Base-by-base conservation (phyloP, 2,797 vertebrate genomes). In the Lateolabrax maculatus region DNA sequence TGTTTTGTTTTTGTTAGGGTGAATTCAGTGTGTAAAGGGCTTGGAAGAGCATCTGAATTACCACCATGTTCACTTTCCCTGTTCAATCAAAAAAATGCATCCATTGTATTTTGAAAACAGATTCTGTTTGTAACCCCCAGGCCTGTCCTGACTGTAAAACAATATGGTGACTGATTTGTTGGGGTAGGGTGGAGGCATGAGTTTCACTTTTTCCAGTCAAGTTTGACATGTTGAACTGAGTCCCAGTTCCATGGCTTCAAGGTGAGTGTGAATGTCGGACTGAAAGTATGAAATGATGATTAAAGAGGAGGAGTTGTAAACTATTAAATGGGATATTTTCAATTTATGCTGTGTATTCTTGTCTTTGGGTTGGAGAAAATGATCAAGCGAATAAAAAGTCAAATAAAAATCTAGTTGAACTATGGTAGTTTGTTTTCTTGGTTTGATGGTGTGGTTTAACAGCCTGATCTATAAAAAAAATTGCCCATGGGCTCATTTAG, bases 301-400 rank as follows among this genome's bases (percentile, higher is more conserved):
- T 92, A 87, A 94, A 93, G 84, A 96, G 95, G 95, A 96, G 93
- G 88, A 93, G 95, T 94, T 97, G 96, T 98, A 97, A 96, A 97
- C 96, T 96, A 96, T 96, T 97, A 97, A 95, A 97, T 97, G 97
- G 97, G 96, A 97, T 97, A 97, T 97, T 97, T 98, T 99, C 96
- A 97, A 97, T 95, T 96, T 97, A 96, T 98, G 97, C 96, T 98
- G 96, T 98, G 96, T 98, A 96, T 97, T 95, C 96, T 97, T 97
- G 98, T 98, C 96, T 98, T 98, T 98, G 96, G 97, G 97, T 98
- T 98, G 97, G 97, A 97, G 93, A 97, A 97, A 97, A 97, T 96
- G 95, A 97, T 96, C 92, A 96, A 93, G 95, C 96, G 89, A 98
- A 97, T 97, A 98, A 98, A 98, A 96, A 94, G 91, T 95, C 94